Evolutionary conservation across 2,113 vertebrate species (phyloP).

Genomic region (Salvator merianae): DNA sequence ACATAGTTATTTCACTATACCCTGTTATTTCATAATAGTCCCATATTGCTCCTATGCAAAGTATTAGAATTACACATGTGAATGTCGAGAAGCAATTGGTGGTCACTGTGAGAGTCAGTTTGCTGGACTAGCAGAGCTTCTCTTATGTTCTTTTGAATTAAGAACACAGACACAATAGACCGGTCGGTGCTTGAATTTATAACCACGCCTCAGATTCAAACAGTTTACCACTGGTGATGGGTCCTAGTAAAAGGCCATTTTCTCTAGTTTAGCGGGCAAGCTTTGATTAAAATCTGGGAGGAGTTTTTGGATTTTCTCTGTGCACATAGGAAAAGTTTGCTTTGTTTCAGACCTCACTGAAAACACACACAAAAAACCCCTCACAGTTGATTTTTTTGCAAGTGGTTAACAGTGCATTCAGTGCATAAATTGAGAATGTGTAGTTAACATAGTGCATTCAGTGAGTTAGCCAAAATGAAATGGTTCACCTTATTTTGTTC

Average conservation of each 20-base stretch:
- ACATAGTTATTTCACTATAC: too few relatives aligned
- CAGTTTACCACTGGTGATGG: not conserved
- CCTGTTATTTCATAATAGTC: too few relatives aligned
- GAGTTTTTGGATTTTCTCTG: not conserved
- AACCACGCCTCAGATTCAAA: slow-evolving; percentile 23
- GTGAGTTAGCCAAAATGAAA: slow-evolving; percentile 1
- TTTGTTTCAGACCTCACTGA: not conserved
- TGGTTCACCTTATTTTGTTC: slow-evolving; percentile 22
- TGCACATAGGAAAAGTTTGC: not conserved
- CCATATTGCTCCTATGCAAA: too few relatives aligned
- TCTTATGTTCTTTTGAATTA: too few relatives aligned
- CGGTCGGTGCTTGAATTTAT: not conserved
- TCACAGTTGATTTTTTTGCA: not conserved
- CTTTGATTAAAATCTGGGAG: slow-evolving; percentile 8
- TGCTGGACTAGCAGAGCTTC: too few relatives aligned
- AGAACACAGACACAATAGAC: too few relatives aligned
- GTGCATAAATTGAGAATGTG: not conserved
- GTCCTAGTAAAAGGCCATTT: not conserved
- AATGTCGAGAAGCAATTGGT: too few relatives aligned
- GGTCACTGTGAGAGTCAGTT: too few relatives aligned
- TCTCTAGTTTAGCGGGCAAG: not conserved
- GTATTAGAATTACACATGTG: too few relatives aligned
- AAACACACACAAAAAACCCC: not conserved
- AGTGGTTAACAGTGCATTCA: not conserved
- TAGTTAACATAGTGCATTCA: not conserved